phyloP scores from a whole-genome alignment of 2,888 invertebrate genomes.

The Mythimna impura region DNA sequence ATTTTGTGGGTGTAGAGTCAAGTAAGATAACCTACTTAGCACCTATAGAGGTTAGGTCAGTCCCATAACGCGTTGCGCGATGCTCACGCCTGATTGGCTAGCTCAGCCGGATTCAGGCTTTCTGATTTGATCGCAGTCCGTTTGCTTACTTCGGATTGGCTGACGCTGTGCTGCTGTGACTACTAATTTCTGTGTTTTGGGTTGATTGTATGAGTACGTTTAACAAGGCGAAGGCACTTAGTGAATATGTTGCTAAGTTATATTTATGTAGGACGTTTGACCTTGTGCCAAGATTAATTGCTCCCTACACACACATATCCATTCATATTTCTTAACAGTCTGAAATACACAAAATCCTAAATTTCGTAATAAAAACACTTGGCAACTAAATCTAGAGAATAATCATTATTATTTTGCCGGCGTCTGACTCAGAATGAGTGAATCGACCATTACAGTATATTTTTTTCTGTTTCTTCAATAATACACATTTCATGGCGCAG shows the following conservation, averaged over 20 bases:
- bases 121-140: constrained; percentile 21
- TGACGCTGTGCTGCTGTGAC: constrained; percentile 26
- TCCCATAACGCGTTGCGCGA: background rate
- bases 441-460: constrained; percentile 35
- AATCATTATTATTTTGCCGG: constrained; percentile 45
- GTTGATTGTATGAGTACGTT: constrained; percentile 23
- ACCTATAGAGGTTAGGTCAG: constrained; percentile 26
- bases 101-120: constrained; percentile 8
- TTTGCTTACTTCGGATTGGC: constrained; percentile 25
- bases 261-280: constrained; percentile 9
- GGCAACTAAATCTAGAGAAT: constrained; percentile 47
- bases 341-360: constrained; percentile 27
- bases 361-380: constrained; percentile 46
- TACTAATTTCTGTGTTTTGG: constrained; percentile 25
- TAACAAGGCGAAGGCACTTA: constrained; percentile 1
- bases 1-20: constrained; percentile 13
- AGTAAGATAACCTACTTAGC: constrained; percentile 15
- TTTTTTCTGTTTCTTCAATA: constrained; percentile 34
- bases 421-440: constrained; percentile 49
- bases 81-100: constrained; percentile 28
- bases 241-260: constrained; percentile 8
- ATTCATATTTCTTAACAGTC: constrained; percentile 19
- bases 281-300: constrained; percentile 38
- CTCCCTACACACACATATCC: constrained; percentile 1
- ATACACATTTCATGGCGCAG: constrained; percentile 44